Evolutionary conservation across 2,888 invertebrate genomes (phyloP).

Genomic region (Melanostoma scalare): DNA sequence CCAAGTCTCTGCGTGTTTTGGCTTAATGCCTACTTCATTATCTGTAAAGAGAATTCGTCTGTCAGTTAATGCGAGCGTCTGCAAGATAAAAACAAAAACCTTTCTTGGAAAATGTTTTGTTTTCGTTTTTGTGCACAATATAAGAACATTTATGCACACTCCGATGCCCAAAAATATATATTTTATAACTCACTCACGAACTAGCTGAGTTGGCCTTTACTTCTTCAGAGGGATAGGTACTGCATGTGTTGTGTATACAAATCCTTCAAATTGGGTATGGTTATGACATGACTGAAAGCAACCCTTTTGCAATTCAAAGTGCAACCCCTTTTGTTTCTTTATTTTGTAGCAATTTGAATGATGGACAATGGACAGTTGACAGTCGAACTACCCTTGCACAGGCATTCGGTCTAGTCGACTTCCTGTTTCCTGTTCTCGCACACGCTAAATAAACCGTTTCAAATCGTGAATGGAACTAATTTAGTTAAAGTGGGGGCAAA

Average conservation of each 20-base stretch:
- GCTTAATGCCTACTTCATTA: no score
- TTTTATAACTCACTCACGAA: no score
- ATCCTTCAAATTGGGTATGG: no score
- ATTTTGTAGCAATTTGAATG: constrained; percentile 25
- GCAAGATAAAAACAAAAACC: no score
- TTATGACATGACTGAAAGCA: background rate
- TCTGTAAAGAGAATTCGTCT: no score
- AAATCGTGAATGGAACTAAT: background rate
- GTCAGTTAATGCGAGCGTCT: no score
- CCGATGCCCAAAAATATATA: no score
- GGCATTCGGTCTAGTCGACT: constrained; percentile 63
- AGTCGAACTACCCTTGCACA: constrained; percentile 51
- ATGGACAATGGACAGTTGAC: constrained; percentile 36
- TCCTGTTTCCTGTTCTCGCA: constrained; percentile 58
- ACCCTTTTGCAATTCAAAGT: background rate
- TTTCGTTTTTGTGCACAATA: background rate
- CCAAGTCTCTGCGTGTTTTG: no score
- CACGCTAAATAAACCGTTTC: constrained; percentile 43
- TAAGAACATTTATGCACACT: background rate
- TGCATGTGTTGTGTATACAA: no score
- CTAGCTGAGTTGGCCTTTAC: no score
- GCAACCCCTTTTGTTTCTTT: constrained; percentile 4
- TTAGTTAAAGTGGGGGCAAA: constrained; percentile 5
- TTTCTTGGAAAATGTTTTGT: no score
- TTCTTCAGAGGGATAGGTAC: no score